These are phyloP conservation scores for Macaca nemestrina DNA, from an alignment of 2,113 vertebrate genomes.

Conservation along the genomic window DNA sequence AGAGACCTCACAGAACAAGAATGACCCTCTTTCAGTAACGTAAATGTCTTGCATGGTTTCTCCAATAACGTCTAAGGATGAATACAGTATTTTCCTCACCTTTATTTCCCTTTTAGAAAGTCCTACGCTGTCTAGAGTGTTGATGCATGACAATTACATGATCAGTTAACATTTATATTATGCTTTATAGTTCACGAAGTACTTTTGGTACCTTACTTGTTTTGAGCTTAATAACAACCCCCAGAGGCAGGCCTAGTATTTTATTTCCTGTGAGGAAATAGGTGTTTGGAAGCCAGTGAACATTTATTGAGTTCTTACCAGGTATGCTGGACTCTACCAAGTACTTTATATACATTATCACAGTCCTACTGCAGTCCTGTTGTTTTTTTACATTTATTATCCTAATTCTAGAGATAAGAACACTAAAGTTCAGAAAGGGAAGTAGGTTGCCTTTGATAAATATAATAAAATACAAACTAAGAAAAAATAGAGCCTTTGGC, in stretches of 20 bases:
- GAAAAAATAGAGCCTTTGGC: background rate
- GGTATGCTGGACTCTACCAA: background rate
- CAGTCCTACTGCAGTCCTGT: background rate
- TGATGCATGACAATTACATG: background rate
- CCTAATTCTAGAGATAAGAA: background rate
- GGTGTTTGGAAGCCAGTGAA: background rate
- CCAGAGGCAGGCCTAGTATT: background rate
- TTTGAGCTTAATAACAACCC: background rate
- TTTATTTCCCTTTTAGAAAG: constrained; percentile 22
- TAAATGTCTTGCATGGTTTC: background rate
- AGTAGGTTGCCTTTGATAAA: background rate
- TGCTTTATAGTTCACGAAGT: background rate
- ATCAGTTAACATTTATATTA: background rate
- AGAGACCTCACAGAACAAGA: background rate
- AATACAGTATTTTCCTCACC: background rate
- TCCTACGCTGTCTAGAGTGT: background rate
- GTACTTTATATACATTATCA: too few species aligned
- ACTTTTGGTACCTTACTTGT: background rate
- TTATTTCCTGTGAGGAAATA: background rate
- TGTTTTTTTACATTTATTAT: background rate
- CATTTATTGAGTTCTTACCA: background rate
- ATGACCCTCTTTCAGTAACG: background rate
- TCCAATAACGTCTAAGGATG: background rate
- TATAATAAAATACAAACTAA: background rate
- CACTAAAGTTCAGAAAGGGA: background rate